phyloP scores from a whole-genome alignment of 2,888 invertebrate genomes.

The Tetragonula carbonaria region DNA sequence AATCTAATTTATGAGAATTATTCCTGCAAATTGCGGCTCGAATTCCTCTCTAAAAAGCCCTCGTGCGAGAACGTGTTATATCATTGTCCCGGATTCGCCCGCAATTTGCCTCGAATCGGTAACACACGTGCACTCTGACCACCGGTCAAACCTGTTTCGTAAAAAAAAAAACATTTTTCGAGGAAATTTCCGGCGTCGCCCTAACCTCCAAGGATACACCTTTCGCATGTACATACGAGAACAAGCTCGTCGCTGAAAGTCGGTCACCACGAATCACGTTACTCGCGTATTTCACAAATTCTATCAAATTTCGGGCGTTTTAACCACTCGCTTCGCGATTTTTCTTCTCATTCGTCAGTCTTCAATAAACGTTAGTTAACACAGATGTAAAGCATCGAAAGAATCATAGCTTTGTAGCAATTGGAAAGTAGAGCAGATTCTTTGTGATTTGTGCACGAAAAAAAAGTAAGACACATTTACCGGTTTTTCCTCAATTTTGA shows the following conservation, averaged over 20 bases:
- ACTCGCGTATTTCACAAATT: no score
- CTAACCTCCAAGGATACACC: slow-evolving; percentile 57
- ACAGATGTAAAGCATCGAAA: no score
- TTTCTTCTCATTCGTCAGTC: no score
- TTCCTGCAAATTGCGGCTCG: neutral
- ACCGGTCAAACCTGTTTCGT: slow-evolving; percentile 65
- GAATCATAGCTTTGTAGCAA: no score
- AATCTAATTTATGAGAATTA: no score
- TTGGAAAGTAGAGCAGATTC: no score
- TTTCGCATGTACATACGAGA: slow-evolving; percentile 31
- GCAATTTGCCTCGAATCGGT: slow-evolving; percentile 46
- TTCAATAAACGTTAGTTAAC: no score
- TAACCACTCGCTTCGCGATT: no score
- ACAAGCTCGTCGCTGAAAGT: slow-evolving; percentile 17
- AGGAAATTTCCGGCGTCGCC: slow-evolving; percentile 68
- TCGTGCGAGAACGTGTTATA: slow-evolving; percentile 40
- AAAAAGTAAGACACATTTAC: no score
- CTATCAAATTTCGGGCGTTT: neutral
- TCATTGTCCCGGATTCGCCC: slow-evolving; percentile 66
- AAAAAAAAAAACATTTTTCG: slow-evolving; percentile 47
- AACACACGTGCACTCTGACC: slow-evolving; percentile 28
- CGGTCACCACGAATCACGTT: neutral
- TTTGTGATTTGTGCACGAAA: no score
- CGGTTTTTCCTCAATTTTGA: no score
- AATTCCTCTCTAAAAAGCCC: neutral